phyloP scores from a whole-genome alignment of 2,888 invertebrate species.

The Crioceris asparagi region DNA sequence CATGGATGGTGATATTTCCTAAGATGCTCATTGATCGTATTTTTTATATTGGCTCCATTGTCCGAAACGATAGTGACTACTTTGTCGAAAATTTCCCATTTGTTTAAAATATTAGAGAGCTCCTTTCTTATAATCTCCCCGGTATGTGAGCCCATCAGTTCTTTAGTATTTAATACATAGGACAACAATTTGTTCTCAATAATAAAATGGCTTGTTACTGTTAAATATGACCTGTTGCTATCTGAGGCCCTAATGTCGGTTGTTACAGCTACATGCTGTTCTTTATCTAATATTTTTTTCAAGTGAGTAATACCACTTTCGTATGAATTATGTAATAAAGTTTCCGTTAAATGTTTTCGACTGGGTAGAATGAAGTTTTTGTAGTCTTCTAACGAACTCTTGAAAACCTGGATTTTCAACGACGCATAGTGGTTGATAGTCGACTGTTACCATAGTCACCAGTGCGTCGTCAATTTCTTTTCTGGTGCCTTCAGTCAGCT shows the following conservation, averaged over 20 bases:
- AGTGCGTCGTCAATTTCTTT: conserved; percentile 12
- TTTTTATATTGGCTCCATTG: conserved; percentile 24
- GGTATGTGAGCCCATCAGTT: conserved; percentile 17
- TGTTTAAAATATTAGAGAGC: conserved; percentile 17
- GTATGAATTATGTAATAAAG: conserved; percentile 15
- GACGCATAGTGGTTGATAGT: conserved; percentile 21
- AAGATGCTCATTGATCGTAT: conserved; percentile 20
- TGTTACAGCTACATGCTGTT: conserved; percentile 18
- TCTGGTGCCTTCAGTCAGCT: too few relatives aligned
- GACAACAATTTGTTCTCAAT: conserved; percentile 13
- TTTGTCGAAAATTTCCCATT: conserved; percentile 22
- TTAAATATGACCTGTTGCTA: conserved; percentile 19
- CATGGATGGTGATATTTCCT: conserved; percentile 22
- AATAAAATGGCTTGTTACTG: conserved; percentile 24
- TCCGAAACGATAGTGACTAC: conserved; percentile 22
- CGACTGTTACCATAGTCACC: too few relatives aligned
- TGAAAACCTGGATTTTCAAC: conserved; percentile 23
- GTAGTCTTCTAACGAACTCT: conserved; percentile 16
- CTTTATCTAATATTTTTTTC: conserved; percentile 13
- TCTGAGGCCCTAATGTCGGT: conserved; percentile 26
- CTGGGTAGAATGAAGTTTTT: too few relatives aligned
- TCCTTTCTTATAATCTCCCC: conserved; percentile 13
- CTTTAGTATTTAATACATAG: conserved; percentile 16
- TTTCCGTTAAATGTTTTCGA: conserved; percentile 9
- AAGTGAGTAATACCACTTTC: conserved; percentile 10